Base-by-base conservation (phyloP, 1,140 invertebrate genomes). In the Alviniconcha marisindica region DNA sequence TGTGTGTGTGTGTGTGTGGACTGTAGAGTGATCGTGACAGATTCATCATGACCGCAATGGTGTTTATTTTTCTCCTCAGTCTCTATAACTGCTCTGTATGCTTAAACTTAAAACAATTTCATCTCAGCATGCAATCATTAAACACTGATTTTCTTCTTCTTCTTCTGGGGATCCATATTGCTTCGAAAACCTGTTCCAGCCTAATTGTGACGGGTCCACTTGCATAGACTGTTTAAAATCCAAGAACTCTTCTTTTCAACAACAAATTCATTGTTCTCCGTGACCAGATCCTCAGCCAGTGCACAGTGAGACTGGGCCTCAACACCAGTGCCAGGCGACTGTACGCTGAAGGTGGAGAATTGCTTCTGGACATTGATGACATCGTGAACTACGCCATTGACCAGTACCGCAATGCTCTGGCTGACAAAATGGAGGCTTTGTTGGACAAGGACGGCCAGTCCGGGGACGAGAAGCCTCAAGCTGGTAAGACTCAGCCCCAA, bases 311-410 rank as follows among this genome's bases (percentile, higher is more conserved):
- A 71, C 88, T 93, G 21, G 85, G 87, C 10, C 71, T 93, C 82
- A 89, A 77, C 56, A 89, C 86, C 77, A 91, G 92, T 63, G 91
- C 92, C 2, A 83, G 91, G 15, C 83, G 89, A 21, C 87, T 93
- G 54, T 93, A 91, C 77, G 89, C 91, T 14, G 88, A 90, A 42
- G 92, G 93, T 78, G 92, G 92, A 0, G 88, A 85, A 0, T 44
- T 91, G 66, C 86, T 93, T 14, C 84, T 93, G 54, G 90, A 92
- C 74, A 86, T 93, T 33, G 90, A 93, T 40, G 92, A 93, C 80
- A 87, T 93, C 0, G 86, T 92, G 14, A 84, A 88, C 33, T 92
- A 90, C 91, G 89, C 89, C 1, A 83, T 91, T 24, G 86, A 90
- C n/a, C 88, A 90, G 69, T 92, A 92, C 82, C 90, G 87, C 38